Percentiles rank a stretch among this genome's conserved stretches.
Conservation (phyloP, 2,113 vertebrate genomes). For the Anolis sagrei region DNA sequence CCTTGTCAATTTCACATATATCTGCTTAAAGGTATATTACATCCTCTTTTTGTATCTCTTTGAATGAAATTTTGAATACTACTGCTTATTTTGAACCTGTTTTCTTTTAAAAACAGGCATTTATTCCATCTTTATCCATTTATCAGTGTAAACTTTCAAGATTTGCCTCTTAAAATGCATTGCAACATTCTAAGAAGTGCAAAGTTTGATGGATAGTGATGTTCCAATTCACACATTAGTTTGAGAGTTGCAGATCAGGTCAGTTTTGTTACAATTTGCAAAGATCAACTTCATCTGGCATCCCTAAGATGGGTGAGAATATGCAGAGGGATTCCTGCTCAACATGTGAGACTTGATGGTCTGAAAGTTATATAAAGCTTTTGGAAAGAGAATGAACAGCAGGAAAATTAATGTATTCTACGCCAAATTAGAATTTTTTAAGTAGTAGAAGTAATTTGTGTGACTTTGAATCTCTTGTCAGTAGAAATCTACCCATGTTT, state of each 20-base stretch:
- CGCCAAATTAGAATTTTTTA: conserved; percentile 61
- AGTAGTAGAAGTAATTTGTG: conserved; percentile 69
- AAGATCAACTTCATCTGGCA: background rate
- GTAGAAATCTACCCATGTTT: conserved; percentile 67
- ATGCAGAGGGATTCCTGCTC: background rate
- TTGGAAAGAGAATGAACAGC: conserved; percentile 4
- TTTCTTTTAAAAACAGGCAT: background rate
- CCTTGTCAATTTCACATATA: background rate
- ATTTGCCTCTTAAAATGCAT: background rate
- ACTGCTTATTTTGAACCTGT: background rate
- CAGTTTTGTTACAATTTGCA: background rate
- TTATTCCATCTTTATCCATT: background rate
- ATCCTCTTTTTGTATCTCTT: background rate
- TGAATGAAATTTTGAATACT: background rate
- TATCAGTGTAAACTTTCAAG: background rate
- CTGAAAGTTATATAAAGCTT: background rate
- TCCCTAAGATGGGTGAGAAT: background rate
- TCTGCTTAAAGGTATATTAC: background rate
- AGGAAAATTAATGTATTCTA: conserved; percentile 2
- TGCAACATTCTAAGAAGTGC: background rate
- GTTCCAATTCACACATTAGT: background rate
- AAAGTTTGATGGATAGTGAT: background rate
- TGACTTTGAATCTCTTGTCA: conserved; percentile 69
- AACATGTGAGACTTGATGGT: background rate
- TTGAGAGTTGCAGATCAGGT: background rate